Conservation (phyloP, 1,140 invertebrate genomes). For the Caenorhabditis elegans region WBcel235 BX284604.4:10742501-10743000, state of each 20-base stretch:
- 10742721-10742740: no score
- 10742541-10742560: no score
- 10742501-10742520: no score
- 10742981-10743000: not conserved
- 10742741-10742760: not conserved
- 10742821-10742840: not conserved
- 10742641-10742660: not conserved
- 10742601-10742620: no score
- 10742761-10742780: not conserved
- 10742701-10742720: no score
- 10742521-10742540: no score
- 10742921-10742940: not conserved
- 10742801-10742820: slow-evolving; percentile 11
- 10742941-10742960: not conserved
- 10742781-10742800: slow-evolving; percentile 11
- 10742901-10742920: not conserved
- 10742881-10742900: not conserved
- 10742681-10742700: no score
- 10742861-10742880: slow-evolving; percentile 16
- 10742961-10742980: slow-evolving; percentile 10
- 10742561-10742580: not conserved
- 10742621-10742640: not conserved
- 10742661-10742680: no score
- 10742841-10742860: slow-evolving; percentile 19
- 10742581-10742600: no score